Base-by-base conservation (phyloP, 2,888 invertebrate genomes). In the Melipona bicolor region DNA sequence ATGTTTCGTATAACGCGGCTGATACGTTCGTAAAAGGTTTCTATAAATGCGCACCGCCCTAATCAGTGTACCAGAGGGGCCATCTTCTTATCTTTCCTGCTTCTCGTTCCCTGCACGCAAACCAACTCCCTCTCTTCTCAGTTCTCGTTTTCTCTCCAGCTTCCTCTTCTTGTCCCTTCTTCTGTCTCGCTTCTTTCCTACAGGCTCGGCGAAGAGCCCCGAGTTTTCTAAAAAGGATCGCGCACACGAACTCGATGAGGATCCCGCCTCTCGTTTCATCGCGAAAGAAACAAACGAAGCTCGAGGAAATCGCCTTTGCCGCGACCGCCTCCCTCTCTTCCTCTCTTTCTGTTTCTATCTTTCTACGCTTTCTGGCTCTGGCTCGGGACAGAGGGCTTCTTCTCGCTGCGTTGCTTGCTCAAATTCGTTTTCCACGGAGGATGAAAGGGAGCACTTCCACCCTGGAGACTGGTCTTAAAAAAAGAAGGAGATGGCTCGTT, bases 271-370 rank as follows among this genome's bases (percentile, higher is more conserved):
- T 81, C 81, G 83, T 89, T 84, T 77, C 87, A 84, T 80, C 70
- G 85, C 84, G 80, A 79, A 70, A 88, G 89, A 88, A 89, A 89
- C 89, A 89, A 89, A 88, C 89, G 89, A 87, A 87, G 83, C 88
- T 86, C 56, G 72, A 77, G 73, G 73, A 86, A 89, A 89, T 89
- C 88, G 89, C 78, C 83, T 89, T 87, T 89, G 82, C 87, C 79
- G 68, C 74, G 80, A 74, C 65, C 73, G 67, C 69, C 73, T 71
- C 67, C 3, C 32, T 11, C n/a, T 32, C 4, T 19, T 32, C 21
- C n/a, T 36, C 36, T 9, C 43, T 24, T 13, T 17, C 43, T 56
- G 9, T 24, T 73, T 65, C 24, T 43, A 17, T 50, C 17, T 2
- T 0, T n/a, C 64, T 32, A 24, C 59, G 52, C n/a, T n/a, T 56